Percentiles rank a stretch among this genome's conserved stretches.
These are phyloP conservation scores for Neogale vison DNA, from an alignment of 2,113 vertebrate genomes.

Conservation along the genomic window DNA sequence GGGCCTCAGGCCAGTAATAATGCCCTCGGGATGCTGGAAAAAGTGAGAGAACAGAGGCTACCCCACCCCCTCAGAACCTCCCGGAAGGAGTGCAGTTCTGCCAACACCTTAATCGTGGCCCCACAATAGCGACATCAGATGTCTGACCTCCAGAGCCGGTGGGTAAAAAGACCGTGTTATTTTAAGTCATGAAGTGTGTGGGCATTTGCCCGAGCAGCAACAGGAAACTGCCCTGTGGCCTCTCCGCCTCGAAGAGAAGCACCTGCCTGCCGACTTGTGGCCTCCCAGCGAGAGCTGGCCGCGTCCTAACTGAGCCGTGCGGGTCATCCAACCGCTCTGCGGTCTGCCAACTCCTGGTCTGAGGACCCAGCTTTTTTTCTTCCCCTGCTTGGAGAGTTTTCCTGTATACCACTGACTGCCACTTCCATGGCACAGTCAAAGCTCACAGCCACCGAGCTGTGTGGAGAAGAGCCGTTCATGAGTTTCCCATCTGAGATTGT, in stretches of 20 bases:
- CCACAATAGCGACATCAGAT: not conserved
- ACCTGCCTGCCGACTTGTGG: rapidly evolving
- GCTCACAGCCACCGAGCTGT: not conserved
- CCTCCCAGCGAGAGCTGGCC: rapidly evolving
- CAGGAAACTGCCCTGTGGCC: rapidly evolving
- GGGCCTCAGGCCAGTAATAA: rapidly evolving
- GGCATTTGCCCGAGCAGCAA: not conserved
- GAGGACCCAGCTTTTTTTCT: too few species aligned
- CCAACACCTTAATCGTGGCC: not conserved
- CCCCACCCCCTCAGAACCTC: not conserved
- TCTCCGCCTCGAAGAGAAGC: not conserved
- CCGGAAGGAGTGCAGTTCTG: not conserved
- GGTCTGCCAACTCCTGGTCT: not conserved
- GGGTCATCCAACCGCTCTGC: rapidly evolving
- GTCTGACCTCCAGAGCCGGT: not conserved
- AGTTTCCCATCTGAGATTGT: rapidly evolving
- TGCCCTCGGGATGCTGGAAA: not conserved
- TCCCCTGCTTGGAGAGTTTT: too few species aligned
- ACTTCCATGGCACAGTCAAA: rapidly evolving
- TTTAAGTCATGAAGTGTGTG: not conserved
- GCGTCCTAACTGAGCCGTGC: rapidly evolving
- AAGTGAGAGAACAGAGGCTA: too few species aligned
- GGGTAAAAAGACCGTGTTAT: too few species aligned
- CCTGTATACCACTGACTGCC: rapidly evolving
- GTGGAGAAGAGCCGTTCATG: rapidly evolving